Evolutionary conservation across 2,113 vertebrate species (phyloP), one percentile per base, ranked within the genome.

Genomic region (Tragelaphus buxtoni): DNA sequence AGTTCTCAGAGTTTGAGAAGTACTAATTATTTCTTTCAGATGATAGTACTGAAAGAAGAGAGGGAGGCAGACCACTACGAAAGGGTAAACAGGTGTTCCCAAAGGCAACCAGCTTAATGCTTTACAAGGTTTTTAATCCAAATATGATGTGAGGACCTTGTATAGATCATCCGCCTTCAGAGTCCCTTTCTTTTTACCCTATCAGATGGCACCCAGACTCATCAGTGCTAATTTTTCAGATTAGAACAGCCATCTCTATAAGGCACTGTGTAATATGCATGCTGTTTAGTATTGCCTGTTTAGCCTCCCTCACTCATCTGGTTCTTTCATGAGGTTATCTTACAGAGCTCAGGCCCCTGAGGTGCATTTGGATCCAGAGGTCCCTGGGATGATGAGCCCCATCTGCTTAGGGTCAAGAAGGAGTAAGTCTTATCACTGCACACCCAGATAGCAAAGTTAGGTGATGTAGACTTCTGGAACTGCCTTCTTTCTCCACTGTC

Each of bases 361-460:
- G 42, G 22, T 8, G 12, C 1, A 1, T 65, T 72, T 6, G 17
- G 24, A 60, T 16, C 39, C 61, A 45, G 28, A 28, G 18, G 1
- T 10, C 30, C 24, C 56, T 60, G 0, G 22, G 28, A 56, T 28
- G 9, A 63, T 0, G 0, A 61, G 11, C 32, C 30, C 6, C 12
- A 35, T 13, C 3, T 9, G 6, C 39, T 11, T 20, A 49, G 11
- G n/a, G 11, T 63, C 7, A 1, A 65, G 30, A 11, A 47, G 14
- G 24, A 91, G 16, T 18, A 49, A 12, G 2, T 6, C 9, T 39
- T 35, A 5, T 4, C n/a, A 1, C 26, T 30, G 5, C 28, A 91
- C 6, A 26, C 6, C 22, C n/a, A 65, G 9, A 26, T 9, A 22
- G 45, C 45, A 61, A 56, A 86, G 24, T 8, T 0, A 4, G 13